phyloP scores from a whole-genome alignment of 1,140 invertebrate species.

The Aporrectodea caliginosa region DNA sequence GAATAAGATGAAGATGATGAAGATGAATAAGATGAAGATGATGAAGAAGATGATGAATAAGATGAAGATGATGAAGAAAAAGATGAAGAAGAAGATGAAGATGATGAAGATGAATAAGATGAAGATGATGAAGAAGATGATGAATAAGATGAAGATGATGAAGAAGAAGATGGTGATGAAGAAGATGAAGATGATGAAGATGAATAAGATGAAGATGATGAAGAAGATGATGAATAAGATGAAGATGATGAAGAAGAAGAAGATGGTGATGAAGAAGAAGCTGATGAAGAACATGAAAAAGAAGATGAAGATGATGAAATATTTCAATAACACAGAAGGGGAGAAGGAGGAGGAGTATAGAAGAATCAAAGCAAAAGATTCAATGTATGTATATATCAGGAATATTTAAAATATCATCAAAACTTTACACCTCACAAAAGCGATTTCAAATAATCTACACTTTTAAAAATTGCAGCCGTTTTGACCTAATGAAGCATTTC shows the following conservation, averaged over 20 bases:
- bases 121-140: constrained; percentile 18
- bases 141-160: constrained; percentile 23
- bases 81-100: constrained; percentile 5
- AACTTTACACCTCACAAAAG: too few relatives aligned
- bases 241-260: constrained; percentile 23
- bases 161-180: constrained; percentile 28
- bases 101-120: constrained; percentile 21
- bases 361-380: too few relatives aligned
- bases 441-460: too few relatives aligned
- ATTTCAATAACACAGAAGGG: constrained; percentile 39
- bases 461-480: too few relatives aligned
- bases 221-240: constrained; percentile 22
- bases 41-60: too few relatives aligned
- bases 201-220: constrained; percentile 23
- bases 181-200: constrained; percentile 35
- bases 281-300: constrained; percentile 35
- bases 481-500: too few relatives aligned
- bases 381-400: too few relatives aligned
- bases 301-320: constrained; percentile 33
- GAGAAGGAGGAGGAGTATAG: constrained; percentile 32
- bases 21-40: too few relatives aligned
- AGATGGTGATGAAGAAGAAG: constrained; percentile 35
- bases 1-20: too few relatives aligned
- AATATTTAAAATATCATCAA: too few relatives aligned
- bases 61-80: background rate